Percentiles rank a stretch among this genome's conserved stretches.
Evolutionary conservation across 2,888 invertebrate species (phyloP).

Genomic region (Ctenicera cuprea): DNA sequence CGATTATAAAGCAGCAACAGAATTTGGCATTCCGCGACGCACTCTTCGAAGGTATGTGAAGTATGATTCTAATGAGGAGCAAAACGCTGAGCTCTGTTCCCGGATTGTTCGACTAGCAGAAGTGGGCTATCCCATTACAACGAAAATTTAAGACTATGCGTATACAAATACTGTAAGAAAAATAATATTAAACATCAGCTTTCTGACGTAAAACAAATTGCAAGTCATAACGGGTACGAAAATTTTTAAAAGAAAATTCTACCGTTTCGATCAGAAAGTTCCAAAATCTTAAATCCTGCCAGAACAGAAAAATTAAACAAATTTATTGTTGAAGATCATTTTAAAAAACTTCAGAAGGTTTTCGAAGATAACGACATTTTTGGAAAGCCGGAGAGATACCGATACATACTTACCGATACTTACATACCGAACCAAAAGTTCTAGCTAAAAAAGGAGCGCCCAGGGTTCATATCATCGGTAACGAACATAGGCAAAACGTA

Average conservation of each 20-base stretch:
- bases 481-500: slow-evolving; percentile 48
- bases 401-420: no score
- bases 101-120: slow-evolving; percentile 22
- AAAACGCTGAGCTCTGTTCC: no score
- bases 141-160: no score
- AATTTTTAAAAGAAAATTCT: slow-evolving; percentile 1
- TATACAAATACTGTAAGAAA: no score
- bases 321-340: slow-evolving; percentile 55
- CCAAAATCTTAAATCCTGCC: slow-evolving; percentile 59
- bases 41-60: no score
- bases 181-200: no score
- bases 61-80: no score
- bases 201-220: no score
- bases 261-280: slow-evolving; percentile 50
- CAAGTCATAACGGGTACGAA: no score
- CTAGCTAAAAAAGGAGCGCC: slow-evolving; percentile 58
- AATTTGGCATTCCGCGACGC: no score
- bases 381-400: slow-evolving; percentile 17
- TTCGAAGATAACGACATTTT: no score
- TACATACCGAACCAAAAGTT: slow-evolving; percentile 57
- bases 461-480: slow-evolving; percentile 58
- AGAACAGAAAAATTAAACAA: slow-evolving; percentile 58
- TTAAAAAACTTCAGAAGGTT: slow-evolving; percentile 50
- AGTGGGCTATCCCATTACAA: slow-evolving; percentile 15
- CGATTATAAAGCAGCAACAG: slow-evolving; percentile 11